Base-by-base conservation (phyloP, 1,140 invertebrate species). In the Drosophila littoralis region DNA sequence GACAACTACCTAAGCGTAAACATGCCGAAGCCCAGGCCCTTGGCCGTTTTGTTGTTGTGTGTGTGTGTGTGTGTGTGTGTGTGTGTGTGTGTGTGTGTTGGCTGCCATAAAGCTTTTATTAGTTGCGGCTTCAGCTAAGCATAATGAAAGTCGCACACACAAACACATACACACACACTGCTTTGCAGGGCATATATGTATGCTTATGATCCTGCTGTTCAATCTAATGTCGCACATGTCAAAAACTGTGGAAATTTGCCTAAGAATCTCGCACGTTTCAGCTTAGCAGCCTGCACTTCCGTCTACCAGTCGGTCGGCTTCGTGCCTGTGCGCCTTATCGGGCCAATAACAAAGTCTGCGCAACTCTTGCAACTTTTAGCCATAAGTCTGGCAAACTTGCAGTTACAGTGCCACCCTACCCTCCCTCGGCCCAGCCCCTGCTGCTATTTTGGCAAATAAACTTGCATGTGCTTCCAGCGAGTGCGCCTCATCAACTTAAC, bases 161-260 rank as follows among this genome's bases (percentile, higher is more conserved):
- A 33, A 22, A 36, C 35, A 61, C 22, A 60, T 4, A 28, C 4
- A 2, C n/a, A 50, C 36, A 67, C 40, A 59, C 8, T 32, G 1
- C 15, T 17, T 10, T 7, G 28, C 22, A 32, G 17, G 1, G 17
- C 13, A 55, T 38, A n/a, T 7, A 35, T 32, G 35, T 10, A 66
- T 57, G 6, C 54, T n/a, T 59, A 72, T 75, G 74, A 79, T 82
- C 48, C 82, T 74, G 71, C 73, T 69, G 76, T 88, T 88, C 84
- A 83, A 88, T 88, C 79, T 88, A 88, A 88, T 89, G 77, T 75
- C 73, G 76, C 77, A 88, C 83, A 88, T 88, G 83, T 88, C 79
- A 71, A 79, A 75, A 88, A 86, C 69, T 88, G 80, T 71, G 75
- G 86, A 88, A 55, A 86, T 86, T 86, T 79, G 58, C 54, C 77